Evolutionary conservation across 1,140 invertebrate genomes (phyloP).

Genomic region (Nasonia giraulti): DNA sequence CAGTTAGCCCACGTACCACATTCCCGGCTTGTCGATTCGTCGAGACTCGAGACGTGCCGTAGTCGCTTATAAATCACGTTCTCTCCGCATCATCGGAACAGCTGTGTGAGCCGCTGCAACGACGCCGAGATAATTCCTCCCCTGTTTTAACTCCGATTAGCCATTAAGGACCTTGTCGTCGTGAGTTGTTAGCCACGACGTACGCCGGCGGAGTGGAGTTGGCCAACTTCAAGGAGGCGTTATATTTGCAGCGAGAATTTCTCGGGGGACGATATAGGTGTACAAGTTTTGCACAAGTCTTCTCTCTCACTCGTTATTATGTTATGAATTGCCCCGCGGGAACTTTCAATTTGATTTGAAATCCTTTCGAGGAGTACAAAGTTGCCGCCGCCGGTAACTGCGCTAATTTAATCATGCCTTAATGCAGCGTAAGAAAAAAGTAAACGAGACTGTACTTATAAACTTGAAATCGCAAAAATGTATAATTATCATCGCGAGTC

Average conservation of each 20-base stretch:
- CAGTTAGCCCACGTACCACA: constrained; percentile 11
- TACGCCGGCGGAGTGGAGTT: background rate
- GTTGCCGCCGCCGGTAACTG: too few species aligned
- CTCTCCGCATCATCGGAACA: background rate
- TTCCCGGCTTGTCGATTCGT: background rate
- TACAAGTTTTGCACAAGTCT: too few species aligned
- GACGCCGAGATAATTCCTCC: constrained; percentile 13
- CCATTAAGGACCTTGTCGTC: constrained; percentile 36
- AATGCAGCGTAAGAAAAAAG: too few species aligned
- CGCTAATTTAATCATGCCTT: too few species aligned
- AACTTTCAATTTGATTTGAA: background rate
- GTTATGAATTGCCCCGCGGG: background rate
- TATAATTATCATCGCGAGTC: too few species aligned
- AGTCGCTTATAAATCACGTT: background rate
- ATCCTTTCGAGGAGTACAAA: background rate
- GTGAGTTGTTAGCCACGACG: background rate
- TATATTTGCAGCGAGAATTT: background rate
- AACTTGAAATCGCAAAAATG: too few species aligned
- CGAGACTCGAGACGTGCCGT: background rate
- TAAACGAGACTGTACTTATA: too few species aligned
- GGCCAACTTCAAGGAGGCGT: constrained; percentile 29
- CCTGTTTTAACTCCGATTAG: constrained; percentile 12
- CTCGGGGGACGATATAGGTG: background rate
- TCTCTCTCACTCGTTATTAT: background rate
- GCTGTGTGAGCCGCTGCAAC: background rate